Evolutionary conservation across 1,140 invertebrate genomes (phyloP), one percentile per base, ranked within the genome.

Genomic region (Diabrotica undecimpunctata): DNA sequence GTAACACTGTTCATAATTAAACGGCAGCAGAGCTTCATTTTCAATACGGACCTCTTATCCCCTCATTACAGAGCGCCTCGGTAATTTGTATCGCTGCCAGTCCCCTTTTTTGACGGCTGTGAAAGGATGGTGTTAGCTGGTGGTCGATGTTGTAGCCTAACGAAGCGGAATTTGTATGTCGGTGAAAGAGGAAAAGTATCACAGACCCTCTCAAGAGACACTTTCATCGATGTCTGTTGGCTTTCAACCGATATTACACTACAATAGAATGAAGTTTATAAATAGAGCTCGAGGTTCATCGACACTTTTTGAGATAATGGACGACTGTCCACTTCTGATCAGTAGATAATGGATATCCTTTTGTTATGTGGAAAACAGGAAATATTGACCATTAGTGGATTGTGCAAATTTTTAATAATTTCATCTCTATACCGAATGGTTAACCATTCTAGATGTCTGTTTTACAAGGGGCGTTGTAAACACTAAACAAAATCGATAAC

Each of bases 291-390:
- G 41, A 25, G 25, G 41, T 46, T 46, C n/a, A 46, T 46, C 41
- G 41, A 46, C 41, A 46, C 41, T 46, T 46, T 46, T 46, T 46
- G 41, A 46, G 41, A 46, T 46, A 46, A 46, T 46, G 41, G 41
- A 46, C 8, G 6, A 46, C n/a, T n/a, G 41, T 46, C 8, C 41
- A 46, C 5, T 6, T 46, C 41, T 46, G 8, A 46, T 46, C n/a
- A 25, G 25, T 25, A 25, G 25, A 25, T 25, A 1, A 25, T 25
- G 25, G 25, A 25, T 25, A 25, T 25, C 1, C 25, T 25, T 25
- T 25, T 25, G 25, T 25, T 25, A 25, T 25, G 25, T 25, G 25
- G 1, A n/a, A 2, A 25, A 25, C 25, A 25, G 25, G 25, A 25
- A 25, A 25, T 25, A 25, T 25, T 25, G 25, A 25, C 25, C 25